Conservation (phyloP, 2,797 vertebrate genomes). For the Muraenolepis orangiensis region DNA sequence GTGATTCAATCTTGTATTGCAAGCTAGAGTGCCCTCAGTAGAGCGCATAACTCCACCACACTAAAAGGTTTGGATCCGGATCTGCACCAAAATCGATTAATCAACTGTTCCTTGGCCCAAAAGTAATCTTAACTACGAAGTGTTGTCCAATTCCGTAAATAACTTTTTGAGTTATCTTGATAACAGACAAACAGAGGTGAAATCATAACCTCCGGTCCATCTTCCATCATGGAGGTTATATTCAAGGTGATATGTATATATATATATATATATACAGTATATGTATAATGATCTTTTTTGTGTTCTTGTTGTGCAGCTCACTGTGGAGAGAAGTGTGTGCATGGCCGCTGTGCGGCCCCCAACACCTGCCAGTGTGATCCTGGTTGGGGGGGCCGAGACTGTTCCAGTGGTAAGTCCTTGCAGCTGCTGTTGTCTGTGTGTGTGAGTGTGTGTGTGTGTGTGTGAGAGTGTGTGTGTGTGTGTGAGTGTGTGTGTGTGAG, state of each 20-base stretch:
- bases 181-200: too few relatives aligned
- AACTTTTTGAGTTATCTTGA: too few relatives aligned
- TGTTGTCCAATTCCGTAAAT: too few relatives aligned
- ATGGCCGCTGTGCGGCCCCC: conserved; percentile 92
- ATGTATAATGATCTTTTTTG: background rate
- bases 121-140: too few relatives aligned
- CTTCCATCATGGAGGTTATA: too few relatives aligned
- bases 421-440: conserved; percentile 17
- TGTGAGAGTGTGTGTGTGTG: conserved; percentile 12
- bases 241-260: background rate
- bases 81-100: too few relatives aligned
- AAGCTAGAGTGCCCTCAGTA: too few relatives aligned
- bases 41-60: too few relatives aligned
- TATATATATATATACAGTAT: background rate
- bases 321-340: conserved; percentile 91
- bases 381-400: conserved; percentile 95
- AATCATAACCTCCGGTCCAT: too few relatives aligned
- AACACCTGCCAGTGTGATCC: conserved; percentile 99
- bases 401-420: conserved; percentile 96
- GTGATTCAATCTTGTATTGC: too few relatives aligned
- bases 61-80: too few relatives aligned
- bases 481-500: conserved; percentile 23
- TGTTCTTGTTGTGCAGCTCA: conserved; percentile 76
- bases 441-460: conserved; percentile 23
- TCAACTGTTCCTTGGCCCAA: too few relatives aligned